These are phyloP conservation scores for Pseudoatta argentina DNA, from an alignment of 1,140 invertebrate genomes.

Conservation along the genomic window DNA sequence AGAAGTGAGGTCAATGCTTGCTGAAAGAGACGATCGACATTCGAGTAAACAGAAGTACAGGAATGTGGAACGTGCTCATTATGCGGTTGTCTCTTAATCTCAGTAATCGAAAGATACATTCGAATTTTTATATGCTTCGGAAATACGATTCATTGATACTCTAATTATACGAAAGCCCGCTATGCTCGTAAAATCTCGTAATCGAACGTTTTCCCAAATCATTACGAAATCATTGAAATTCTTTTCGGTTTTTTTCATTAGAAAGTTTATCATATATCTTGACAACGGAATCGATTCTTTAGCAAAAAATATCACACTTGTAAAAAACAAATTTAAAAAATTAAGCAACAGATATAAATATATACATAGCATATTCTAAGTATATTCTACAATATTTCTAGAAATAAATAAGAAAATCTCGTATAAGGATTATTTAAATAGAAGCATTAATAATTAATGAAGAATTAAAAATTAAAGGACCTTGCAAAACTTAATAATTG, in stretches of 20 bases:
- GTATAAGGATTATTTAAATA: not conserved
- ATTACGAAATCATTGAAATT: slow-evolving; percentile 29
- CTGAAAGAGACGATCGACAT: slow-evolving; percentile 19
- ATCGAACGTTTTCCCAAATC: slow-evolving; percentile 29
- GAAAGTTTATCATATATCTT: not conserved
- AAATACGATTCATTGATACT: not conserved
- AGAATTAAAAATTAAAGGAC: not conserved
- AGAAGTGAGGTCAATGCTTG: slow-evolving; percentile 54
- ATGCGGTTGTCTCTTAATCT: slow-evolving; percentile 26
- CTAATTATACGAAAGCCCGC: not conserved
- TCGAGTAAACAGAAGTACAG: slow-evolving; percentile 37
- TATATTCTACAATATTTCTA: not conserved
- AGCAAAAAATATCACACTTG: not conserved
- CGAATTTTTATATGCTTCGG: slow-evolving; percentile 6
- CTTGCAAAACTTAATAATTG: not conserved
- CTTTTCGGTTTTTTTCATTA: not conserved
- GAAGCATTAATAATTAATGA: not conserved
- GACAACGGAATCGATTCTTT: not conserved
- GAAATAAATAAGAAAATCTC: not conserved
- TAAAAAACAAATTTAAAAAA: not conserved
- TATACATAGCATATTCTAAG: not conserved
- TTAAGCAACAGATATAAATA: not conserved
- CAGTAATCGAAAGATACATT: not conserved
- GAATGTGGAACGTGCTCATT: slow-evolving; percentile 45
- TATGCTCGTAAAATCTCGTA: slow-evolving; percentile 5